Base-by-base conservation (phyloP, 2,797 vertebrate genomes). In the Spea hammondii region DNA sequence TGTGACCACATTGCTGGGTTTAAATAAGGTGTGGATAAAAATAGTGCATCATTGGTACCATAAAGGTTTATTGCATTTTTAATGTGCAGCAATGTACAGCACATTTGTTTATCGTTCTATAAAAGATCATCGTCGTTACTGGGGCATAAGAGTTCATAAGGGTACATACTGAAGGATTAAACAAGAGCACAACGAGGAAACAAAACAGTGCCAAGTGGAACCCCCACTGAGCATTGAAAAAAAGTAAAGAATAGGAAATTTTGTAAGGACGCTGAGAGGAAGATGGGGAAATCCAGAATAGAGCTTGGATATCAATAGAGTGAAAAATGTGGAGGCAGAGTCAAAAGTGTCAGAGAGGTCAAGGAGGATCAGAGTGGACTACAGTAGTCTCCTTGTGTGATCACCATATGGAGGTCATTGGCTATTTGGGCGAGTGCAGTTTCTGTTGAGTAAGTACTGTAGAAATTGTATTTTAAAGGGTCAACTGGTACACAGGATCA, bases 361-460 rank as follows among this genome's bases (percentile, higher is more conserved):
- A 72, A 72, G 64, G 55, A 77, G 72, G 44, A 47, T 13, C 46
- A 55, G 47, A 49, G 62, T 9, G 67, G 45, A 75, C 32, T 55
- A 69, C 46, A 32, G 17, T 12, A 53, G 45, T 47, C 49, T 65
- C 75, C 76, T 76, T 70, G 74, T 57, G 74, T 75, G 49, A 69
- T 77, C 67, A 51, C 55, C 59, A 65, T 71, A 77, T 66, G 80
- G 54, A 48, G 76, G 76, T 77, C 76, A 77, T 70, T 64, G 60
- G 67, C 57, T 77, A 77, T 67, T 70, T 70, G 70, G 75, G 75
- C 60, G 57, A 77, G 49, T 62, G 75, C 8, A 49, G 65, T 64
- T 70, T 77, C 49, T 60, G 76, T 77, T 77, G 13, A 77, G 48
- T 12, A 9, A 62, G 59, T 32, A 62, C 9, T 57, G 55, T 59